Evolutionary conservation across 2,797 vertebrate genomes (phyloP).

Genomic region (Anguilla pacifica): DNA sequence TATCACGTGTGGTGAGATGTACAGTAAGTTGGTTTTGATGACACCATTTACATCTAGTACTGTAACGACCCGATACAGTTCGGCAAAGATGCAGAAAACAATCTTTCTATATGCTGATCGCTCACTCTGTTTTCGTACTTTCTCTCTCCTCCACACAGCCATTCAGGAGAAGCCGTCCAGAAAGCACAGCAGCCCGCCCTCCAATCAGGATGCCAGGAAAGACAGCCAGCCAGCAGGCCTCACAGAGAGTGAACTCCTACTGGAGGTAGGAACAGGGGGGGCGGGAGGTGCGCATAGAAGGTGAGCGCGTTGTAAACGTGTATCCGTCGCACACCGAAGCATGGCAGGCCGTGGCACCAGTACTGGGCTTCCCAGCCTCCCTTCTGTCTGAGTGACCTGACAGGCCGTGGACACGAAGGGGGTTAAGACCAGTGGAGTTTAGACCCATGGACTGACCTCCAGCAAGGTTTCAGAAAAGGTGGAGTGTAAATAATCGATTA

Average conservation of each 20-base stretch:
- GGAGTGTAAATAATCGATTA: slow-evolving; percentile 20
- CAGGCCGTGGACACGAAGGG: slow-evolving; percentile 17
- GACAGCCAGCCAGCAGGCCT: slow-evolving; percentile 53
- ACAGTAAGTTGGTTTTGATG: background rate
- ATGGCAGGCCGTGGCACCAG: background rate
- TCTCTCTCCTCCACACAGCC: slow-evolving; percentile 60
- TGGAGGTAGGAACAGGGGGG: slow-evolving; percentile 74
- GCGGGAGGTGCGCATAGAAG: background rate
- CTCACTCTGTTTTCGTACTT: background rate
- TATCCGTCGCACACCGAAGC: background rate
- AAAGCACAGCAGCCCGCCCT: slow-evolving; percentile 50
- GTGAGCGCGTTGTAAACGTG: background rate
- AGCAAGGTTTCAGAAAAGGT: slow-evolving; percentile 6
- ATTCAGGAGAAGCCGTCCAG: slow-evolving; percentile 74
- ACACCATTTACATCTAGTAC: background rate
- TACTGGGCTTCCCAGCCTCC: background rate
- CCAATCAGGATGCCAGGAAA: slow-evolving; percentile 58
- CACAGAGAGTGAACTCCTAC: slow-evolving; percentile 77
- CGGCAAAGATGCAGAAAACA: background rate
- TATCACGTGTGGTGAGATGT: background rate
- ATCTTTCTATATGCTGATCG: background rate
- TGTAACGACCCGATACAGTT: background rate
- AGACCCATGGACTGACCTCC: background rate
- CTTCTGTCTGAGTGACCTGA: background rate
- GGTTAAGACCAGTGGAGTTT: background rate